Evolutionary conservation across 1,140 invertebrate genomes (phyloP).

Genomic region (Drepana arcuata): DNA sequence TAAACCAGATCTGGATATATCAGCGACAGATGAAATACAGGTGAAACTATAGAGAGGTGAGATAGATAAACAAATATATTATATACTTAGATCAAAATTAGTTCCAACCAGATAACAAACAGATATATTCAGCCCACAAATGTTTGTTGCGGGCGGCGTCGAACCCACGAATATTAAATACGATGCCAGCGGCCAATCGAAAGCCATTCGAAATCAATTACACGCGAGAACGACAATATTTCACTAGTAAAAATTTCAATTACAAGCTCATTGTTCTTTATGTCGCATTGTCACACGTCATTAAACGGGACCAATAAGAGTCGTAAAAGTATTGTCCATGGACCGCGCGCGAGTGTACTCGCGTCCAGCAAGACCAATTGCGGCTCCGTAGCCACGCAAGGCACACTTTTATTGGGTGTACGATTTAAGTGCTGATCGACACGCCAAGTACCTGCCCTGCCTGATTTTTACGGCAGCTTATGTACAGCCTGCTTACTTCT

Average conservation of each 20-base stretch:
- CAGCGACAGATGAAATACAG: too few relatives aligned
- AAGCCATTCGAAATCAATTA: too few relatives aligned
- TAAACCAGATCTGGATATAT: too few relatives aligned
- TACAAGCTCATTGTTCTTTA: conserved; percentile 57
- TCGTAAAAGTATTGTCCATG: conserved; percentile 57
- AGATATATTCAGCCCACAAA: too few relatives aligned
- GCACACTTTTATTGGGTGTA: conserved; percentile 68
- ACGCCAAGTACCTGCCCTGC: conserved; percentile 40
- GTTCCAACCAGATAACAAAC: too few relatives aligned
- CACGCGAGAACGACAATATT: neutral
- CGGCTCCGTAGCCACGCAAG: conserved; percentile 39
- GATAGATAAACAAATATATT: too few relatives aligned
- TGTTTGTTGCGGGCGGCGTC: too few relatives aligned
- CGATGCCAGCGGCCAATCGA: too few relatives aligned
- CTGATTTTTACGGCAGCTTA: conserved; percentile 56
- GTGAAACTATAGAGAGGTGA: too few relatives aligned
- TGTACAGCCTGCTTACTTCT: conserved; percentile 8
- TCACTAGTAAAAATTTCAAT: conserved; percentile 60
- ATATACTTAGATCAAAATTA: too few relatives aligned
- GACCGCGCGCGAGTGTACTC: conserved; percentile 32
- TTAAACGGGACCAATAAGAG: conserved; percentile 64
- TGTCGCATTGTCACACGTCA: conserved; percentile 54
- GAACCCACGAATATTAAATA: too few relatives aligned
- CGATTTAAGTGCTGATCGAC: conserved; percentile 66
- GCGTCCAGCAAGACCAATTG: conserved; percentile 58